Percentiles rank a stretch among this genome's conserved stretches.
Conservation (phyloP, 2,797 vertebrate genomes). For the Catamblyrhynchus diadema region DNA sequence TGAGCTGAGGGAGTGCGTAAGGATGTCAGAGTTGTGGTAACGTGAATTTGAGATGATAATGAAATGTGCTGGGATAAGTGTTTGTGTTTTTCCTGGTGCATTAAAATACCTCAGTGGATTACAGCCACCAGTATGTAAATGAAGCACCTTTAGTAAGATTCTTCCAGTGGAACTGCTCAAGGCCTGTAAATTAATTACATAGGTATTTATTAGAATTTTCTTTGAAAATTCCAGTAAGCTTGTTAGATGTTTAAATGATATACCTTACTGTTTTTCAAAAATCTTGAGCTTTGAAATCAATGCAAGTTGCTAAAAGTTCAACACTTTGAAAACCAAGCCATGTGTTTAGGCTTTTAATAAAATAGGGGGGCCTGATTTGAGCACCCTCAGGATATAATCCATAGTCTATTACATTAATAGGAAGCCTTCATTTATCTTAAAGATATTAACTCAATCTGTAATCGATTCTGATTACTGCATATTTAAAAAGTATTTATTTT, state of each 20-base stretch:
- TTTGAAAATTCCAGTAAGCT: neutral
- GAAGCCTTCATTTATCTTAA: neutral
- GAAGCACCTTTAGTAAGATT: neutral
- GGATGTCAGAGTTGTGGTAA: neutral
- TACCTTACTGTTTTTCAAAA: neutral
- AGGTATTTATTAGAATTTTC: neutral
- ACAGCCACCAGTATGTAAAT: neutral
- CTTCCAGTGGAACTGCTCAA: neutral
- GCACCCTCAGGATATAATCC: neutral
- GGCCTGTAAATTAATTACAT: neutral
- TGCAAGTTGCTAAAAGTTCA: neutral
- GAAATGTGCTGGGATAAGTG: neutral
- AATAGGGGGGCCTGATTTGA: neutral
- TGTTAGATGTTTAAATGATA: neutral
- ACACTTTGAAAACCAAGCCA: neutral
- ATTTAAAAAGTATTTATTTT: neutral
- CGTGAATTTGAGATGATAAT: rapidly evolving
- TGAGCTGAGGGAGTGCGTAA: neutral
- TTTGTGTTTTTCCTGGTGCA: neutral
- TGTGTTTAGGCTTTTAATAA: neutral
- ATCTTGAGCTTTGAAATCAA: neutral
- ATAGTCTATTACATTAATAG: neutral
- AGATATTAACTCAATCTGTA: neutral
- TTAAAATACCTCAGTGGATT: neutral
- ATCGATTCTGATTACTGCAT: neutral